These are phyloP conservation scores for Anas georgica DNA, from an alignment of 2,797 vertebrate genomes.

Conservation along the genomic window DNA sequence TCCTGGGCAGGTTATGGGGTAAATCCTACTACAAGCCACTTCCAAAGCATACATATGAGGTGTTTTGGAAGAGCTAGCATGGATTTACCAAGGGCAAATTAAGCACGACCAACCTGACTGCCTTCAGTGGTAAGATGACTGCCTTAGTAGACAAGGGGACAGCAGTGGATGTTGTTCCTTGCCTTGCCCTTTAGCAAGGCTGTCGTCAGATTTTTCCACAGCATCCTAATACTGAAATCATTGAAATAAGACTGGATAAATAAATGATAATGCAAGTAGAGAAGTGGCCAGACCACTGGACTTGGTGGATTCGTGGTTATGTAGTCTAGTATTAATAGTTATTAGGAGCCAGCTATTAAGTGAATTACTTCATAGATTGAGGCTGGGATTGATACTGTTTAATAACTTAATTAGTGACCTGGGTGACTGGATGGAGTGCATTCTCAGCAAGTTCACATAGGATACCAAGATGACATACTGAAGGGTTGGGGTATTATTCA, in stretches of 20 bases:
- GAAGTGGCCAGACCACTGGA: accelerated
- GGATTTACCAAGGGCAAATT: background rate
- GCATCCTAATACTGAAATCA: background rate
- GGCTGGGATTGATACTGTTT: background rate
- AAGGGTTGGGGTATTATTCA: background rate
- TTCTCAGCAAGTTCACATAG: background rate
- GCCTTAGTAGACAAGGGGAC: background rate
- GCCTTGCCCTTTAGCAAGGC: background rate
- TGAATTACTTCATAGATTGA: background rate
- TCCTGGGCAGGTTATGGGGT: background rate
- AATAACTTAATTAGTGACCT: background rate
- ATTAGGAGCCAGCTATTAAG: background rate
- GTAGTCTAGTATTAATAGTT: background rate
- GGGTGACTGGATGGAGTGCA: accelerated
- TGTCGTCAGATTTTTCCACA: background rate
- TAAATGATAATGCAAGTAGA: background rate
- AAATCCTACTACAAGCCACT: background rate
- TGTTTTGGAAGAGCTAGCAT: background rate
- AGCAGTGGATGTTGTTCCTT: background rate
- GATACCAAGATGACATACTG: background rate
- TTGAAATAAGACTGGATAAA: background rate
- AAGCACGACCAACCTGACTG: background rate
- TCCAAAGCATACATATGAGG: background rate
- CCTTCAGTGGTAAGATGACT: background rate
- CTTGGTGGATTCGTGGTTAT: background rate